phyloP scores from a whole-genome alignment of 2,113 vertebrate species.

The Cryptotis parvus region DNA sequence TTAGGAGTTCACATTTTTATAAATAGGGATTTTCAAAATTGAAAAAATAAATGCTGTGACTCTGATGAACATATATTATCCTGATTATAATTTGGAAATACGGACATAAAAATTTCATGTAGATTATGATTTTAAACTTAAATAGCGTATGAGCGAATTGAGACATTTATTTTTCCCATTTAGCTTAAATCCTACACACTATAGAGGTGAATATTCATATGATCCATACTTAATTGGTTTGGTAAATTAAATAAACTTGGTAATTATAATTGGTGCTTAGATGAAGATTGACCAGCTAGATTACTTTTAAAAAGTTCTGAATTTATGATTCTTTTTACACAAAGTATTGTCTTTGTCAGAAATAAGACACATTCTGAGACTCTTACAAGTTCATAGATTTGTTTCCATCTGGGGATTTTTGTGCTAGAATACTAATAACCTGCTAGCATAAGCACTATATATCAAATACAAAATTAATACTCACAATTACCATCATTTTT shows the following conservation, averaged over 20 bases:
- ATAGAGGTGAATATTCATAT: neutral
- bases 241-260: neutral
- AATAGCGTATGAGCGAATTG: neutral
- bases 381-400: neutral
- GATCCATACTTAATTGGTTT: constrained; percentile 33
- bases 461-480: constrained; percentile 2
- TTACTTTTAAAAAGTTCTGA: neutral
- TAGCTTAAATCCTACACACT: constrained; percentile 15
- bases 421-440: neutral
- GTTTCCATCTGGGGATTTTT: constrained; percentile 5
- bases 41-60: neutral
- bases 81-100: constrained; percentile 27
- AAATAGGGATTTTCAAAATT: neutral
- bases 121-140: constrained; percentile 1
- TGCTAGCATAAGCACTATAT: neutral
- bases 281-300: neutral
- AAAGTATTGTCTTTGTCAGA: neutral
- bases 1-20: no score
- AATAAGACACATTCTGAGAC: neutral
- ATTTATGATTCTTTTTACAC: neutral
- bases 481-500: neutral
- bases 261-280: neutral
- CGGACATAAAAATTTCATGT: neutral
- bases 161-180: neutral
- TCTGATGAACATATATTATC: neutral